phyloP scores from a whole-genome alignment of 2,797 vertebrate species.

The Thaleichthys pacificus region DNA sequence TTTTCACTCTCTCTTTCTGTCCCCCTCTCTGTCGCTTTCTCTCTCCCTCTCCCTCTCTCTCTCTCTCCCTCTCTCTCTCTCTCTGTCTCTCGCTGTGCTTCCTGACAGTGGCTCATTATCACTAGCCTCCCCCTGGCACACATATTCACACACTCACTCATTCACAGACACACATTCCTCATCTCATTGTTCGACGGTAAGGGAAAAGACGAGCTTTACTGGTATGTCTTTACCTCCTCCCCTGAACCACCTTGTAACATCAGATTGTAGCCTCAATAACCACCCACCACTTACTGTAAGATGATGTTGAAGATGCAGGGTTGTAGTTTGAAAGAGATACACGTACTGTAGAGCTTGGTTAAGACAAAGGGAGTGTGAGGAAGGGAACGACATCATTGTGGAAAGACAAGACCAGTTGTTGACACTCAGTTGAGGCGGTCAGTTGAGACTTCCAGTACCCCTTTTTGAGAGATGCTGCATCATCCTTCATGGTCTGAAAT shows the following conservation, averaged over 20 bases:
- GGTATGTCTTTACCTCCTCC: not conserved
- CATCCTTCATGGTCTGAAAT: too few species aligned
- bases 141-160: conserved; percentile 3
- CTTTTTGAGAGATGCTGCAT: too few species aligned
- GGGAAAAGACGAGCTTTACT: not conserved
- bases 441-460: too few species aligned
- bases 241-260: not conserved
- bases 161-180: conserved; percentile 7
- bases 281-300: too few species aligned
- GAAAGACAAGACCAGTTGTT: too few species aligned
- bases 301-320: too few species aligned
- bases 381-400: too few species aligned
- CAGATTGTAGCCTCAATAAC: not conserved
- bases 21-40: not conserved
- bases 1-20: not conserved
- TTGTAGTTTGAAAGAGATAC: too few species aligned
- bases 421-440: too few species aligned
- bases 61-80: conserved; percentile 30
- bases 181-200: not conserved
- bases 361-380: too few species aligned
- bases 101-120: too few species aligned
- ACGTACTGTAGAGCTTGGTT: too few species aligned
- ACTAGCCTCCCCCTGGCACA: not conserved
- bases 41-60: conserved; percentile 23
- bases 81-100: not conserved